These are phyloP conservation scores for Pharmacophagus antenor DNA, from an alignment of 2,888 invertebrate species.

Conservation along the genomic window DNA sequence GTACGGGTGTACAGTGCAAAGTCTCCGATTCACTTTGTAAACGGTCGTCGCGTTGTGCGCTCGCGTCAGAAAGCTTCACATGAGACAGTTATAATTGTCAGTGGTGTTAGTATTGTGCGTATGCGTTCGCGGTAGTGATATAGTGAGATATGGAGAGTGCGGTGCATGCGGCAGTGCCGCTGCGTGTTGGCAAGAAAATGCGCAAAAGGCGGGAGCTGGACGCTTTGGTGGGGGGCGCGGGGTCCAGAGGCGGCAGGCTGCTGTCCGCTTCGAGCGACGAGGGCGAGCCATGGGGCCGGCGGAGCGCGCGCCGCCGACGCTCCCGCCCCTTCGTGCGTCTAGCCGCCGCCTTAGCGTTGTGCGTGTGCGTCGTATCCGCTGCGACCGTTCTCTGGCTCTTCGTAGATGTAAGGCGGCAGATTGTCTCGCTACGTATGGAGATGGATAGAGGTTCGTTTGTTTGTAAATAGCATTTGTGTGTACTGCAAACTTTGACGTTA, in stretches of 20 bases:
- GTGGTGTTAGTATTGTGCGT: slow-evolving; percentile 44
- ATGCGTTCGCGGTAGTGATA: slow-evolving; percentile 68
- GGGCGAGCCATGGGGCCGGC: slow-evolving; percentile 78
- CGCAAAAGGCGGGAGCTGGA: slow-evolving; percentile 88
- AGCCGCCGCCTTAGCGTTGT: slow-evolving; percentile 81
- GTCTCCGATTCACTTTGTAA: slow-evolving; percentile 55
- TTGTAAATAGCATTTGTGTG: slow-evolving; percentile 33
- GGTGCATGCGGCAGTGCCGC: slow-evolving; percentile 83
- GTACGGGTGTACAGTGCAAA: slow-evolving; percentile 36
- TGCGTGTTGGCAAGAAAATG: slow-evolving; percentile 87
- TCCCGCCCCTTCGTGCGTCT: slow-evolving; percentile 80
- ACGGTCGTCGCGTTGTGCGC: slow-evolving; percentile 45
- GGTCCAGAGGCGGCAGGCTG: slow-evolving; percentile 77
- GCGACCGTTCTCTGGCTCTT: slow-evolving; percentile 85
- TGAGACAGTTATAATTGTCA: slow-evolving; percentile 46
- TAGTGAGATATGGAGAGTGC: slow-evolving; percentile 69
- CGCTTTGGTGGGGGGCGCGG: slow-evolving; percentile 83
- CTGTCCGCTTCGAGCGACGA: slow-evolving; percentile 82
- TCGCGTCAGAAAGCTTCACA: slow-evolving; percentile 43
- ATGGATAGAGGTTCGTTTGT: slow-evolving; percentile 83
- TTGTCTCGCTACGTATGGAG: slow-evolving; percentile 82
- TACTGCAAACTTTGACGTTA: neutral
- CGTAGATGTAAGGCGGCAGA: slow-evolving; percentile 84
- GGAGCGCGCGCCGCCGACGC: slow-evolving; percentile 59
- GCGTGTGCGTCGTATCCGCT: slow-evolving; percentile 83